These are phyloP conservation scores for Thunnus albacares DNA, from an alignment of 2,797 vertebrate genomes.

Conservation along the genomic window DNA sequence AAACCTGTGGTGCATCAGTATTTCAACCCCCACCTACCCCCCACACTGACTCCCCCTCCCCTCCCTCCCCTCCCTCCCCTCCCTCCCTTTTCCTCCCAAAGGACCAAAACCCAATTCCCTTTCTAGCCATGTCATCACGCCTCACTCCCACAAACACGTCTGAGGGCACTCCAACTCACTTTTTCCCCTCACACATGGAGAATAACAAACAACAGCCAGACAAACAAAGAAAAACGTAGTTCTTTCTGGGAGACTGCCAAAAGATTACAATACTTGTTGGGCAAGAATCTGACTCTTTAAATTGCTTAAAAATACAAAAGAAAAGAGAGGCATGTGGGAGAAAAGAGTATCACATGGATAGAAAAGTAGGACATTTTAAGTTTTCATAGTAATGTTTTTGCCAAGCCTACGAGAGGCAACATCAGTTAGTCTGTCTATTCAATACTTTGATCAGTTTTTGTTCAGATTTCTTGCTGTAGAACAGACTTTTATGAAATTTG, in stretches of 20 bases:
- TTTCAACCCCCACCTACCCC: constrained; percentile 36
- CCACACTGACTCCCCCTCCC: neutral
- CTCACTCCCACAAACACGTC: constrained; percentile 71
- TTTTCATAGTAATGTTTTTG: neutral
- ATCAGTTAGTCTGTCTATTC: neutral
- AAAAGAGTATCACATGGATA: constrained; percentile 27
- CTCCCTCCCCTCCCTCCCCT: no score
- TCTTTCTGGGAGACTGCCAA: constrained; percentile 78
- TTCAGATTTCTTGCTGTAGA: neutral
- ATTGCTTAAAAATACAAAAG: constrained; percentile 50
- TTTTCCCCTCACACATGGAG: constrained; percentile 69
- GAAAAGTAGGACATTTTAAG: constrained; percentile 48
- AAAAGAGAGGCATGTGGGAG: constrained; percentile 35
- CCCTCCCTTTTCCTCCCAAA: constrained; percentile 65
- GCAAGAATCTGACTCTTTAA: constrained; percentile 68
- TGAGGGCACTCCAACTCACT: constrained; percentile 74
- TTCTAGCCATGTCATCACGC: constrained; percentile 68
- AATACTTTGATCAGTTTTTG: neutral
- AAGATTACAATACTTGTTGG: constrained; percentile 74
- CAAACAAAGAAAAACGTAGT: constrained; percentile 70
- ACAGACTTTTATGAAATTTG: neutral
- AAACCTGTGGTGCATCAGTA: constrained; percentile 74
- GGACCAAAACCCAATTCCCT: constrained; percentile 54
- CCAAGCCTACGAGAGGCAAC: constrained; percentile 2
- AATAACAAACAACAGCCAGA: constrained; percentile 83